Base-by-base conservation (phyloP, 2,113 vertebrate species). In the Vulpes ferrilata region DNA sequence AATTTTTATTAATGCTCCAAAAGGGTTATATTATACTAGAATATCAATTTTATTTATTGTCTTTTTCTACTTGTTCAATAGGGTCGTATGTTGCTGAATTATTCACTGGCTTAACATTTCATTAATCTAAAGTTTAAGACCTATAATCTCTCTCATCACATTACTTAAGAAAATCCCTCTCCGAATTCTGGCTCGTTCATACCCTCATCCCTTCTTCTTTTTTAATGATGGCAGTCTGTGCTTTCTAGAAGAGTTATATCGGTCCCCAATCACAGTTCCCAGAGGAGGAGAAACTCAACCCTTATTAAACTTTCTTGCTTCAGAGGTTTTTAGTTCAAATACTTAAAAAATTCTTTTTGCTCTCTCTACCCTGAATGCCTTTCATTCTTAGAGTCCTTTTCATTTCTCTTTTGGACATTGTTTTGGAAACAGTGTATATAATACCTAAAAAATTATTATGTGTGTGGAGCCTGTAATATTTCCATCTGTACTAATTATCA, bases 81-180 rank as follows among this genome's bases (percentile, higher is more conserved):
- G 78, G 78, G 30, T 51, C 35, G 85, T 88, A 43, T 13, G 4
- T 83, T 85, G 43, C 62, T 83, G 35, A 71, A 82, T 95, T 81
- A 80, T 53, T 88, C 17, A 38, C 38, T 93, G 57, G 19, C 22
- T 38, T 81, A 93, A 93, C 76, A 71, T 48, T 91, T 91, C 38
- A 78, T 95, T 93, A 83, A 51, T 51, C 35, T 82, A 94, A 92
- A 93, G 35, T 92, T 93, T 80, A 88, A 88, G 27, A 43, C 73
- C 15, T 55, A n/a, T 81, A 65, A 65, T 51, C 9, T 67, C 90
- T 38, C 7, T 67, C 90, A 88, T 96, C 59, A 25, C 9, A 86
- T 74, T 90, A 43, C 93, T 80, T 71, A 82, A 81, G 43, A 93
- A 95, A 67, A 79, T 38, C 3, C 48, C n/a, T 65, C 20, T 94